These are phyloP conservation scores for Cyprinodon tularosa DNA, from an alignment of 2,113 vertebrate species.

Conservation along the genomic window DNA sequence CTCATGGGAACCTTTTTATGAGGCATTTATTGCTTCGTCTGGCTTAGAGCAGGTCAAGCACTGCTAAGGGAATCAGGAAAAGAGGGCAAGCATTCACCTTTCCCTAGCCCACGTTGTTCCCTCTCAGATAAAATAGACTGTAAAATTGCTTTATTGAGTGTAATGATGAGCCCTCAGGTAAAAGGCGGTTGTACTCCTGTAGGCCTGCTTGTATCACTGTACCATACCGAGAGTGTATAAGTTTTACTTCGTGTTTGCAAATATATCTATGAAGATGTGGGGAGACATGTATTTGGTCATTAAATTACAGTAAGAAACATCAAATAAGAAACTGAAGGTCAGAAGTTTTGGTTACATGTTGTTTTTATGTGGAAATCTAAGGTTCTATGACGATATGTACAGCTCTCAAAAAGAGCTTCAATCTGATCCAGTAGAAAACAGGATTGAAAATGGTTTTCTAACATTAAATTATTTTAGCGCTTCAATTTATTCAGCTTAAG, in stretches of 20 bases:
- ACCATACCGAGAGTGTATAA: slow-evolving; percentile 13
- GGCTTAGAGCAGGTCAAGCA: slow-evolving; percentile 66
- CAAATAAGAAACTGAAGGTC: neutral
- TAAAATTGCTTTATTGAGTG: slow-evolving; percentile 82
- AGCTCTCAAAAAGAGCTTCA: neutral
- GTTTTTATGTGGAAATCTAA: neutral
- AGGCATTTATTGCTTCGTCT: slow-evolving; percentile 63
- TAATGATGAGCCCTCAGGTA: slow-evolving; percentile 74
- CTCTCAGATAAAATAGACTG: slow-evolving; percentile 75
- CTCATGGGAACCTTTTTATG: slow-evolving; percentile 71
- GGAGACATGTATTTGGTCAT: slow-evolving; percentile 7
- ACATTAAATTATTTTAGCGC: neutral
- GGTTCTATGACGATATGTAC: neutral
- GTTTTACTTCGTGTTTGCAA: slow-evolving; percentile 33
- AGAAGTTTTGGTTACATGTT: neutral
- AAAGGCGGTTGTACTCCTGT: slow-evolving; percentile 33
- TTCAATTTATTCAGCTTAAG: neutral
- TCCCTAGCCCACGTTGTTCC: slow-evolving; percentile 41
- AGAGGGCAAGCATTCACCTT: slow-evolving; percentile 56
- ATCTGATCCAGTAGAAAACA: neutral
- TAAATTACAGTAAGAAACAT: slow-evolving; percentile 15
- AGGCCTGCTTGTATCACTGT: slow-evolving; percentile 49
- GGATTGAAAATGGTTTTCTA: neutral
- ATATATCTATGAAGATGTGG: slow-evolving; percentile 3
- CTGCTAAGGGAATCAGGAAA: slow-evolving; percentile 64